Percentiles rank a stretch among this genome's conserved stretches.
Evolutionary conservation across 2,797 vertebrate genomes (phyloP).

Genomic region (Sus cebifrons): DNA sequence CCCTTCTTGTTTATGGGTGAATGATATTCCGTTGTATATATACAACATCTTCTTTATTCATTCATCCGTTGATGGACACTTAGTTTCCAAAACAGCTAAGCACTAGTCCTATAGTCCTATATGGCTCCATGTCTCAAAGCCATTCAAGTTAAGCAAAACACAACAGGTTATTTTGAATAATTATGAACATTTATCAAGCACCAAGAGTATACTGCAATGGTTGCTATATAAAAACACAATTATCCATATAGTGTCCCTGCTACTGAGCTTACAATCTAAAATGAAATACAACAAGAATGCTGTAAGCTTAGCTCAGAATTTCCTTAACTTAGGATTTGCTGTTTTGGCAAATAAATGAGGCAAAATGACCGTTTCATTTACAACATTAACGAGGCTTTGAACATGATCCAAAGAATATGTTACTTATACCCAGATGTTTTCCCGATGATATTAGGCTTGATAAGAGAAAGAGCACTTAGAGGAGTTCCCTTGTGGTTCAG

Average conservation of each 20-base stretch:
- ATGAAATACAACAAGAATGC: conserved; percentile 58
- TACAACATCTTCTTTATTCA: not conserved
- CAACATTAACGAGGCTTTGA: conserved; percentile 67
- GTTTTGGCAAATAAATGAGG: conserved; percentile 68
- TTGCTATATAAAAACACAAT: conserved; percentile 73
- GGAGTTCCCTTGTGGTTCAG: too few relatives aligned
- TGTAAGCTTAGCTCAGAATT: conserved; percentile 44
- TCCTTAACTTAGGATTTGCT: conserved; percentile 66
- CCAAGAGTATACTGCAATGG: conserved; percentile 73
- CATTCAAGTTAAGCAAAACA: conserved; percentile 63
- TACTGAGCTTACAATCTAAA: conserved; percentile 80
- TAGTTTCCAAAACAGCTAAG: not conserved
- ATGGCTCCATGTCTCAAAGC: conserved; percentile 19
- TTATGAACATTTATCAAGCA: conserved; percentile 84
- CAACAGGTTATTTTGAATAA: conserved; percentile 60
- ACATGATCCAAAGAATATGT: conserved; percentile 45
- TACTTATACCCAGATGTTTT: not conserved
- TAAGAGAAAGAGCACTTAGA: conserved; percentile 62
- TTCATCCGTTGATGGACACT: not conserved
- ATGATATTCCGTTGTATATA: not conserved
- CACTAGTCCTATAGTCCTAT: not conserved
- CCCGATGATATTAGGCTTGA: conserved; percentile 23
- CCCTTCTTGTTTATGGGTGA: not conserved
- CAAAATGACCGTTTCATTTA: conserved; percentile 62
- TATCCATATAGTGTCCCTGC: conserved; percentile 69